phyloP scores from a whole-genome alignment of 2,888 invertebrate genomes.

The Drosophila aldrichi region DNA sequence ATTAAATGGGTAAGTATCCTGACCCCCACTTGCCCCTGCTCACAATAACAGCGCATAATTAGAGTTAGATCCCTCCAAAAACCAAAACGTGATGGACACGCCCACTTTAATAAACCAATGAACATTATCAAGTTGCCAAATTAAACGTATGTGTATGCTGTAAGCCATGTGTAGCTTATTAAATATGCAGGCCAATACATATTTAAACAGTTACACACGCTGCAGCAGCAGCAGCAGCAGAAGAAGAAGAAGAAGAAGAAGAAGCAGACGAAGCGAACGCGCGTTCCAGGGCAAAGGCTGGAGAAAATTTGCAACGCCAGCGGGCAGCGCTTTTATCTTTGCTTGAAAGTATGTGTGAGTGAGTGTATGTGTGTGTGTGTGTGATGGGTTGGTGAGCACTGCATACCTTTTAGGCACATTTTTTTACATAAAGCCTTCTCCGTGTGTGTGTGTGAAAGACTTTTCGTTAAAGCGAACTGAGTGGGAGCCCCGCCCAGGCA shows the following conservation, averaged over 20 bases:
- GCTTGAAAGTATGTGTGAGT: conserved; percentile 3
- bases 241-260: neutral
- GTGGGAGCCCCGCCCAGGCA: conserved; percentile 12
- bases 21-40: conserved; percentile 38
- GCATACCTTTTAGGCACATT: conserved; percentile 39
- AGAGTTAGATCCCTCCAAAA: neutral
- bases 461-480: conserved; percentile 19
- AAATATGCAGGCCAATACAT: conserved; percentile 65
- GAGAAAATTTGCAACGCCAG: conserved; percentile 23
- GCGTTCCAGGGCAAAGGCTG: conserved; percentile 4
- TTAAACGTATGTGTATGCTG: conserved; percentile 28
- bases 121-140: conserved; percentile 62
- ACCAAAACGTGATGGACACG: conserved; percentile 39
- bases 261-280: neutral
- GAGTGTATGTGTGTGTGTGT: conserved; percentile 1
- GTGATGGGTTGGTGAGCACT: conserved; percentile 16
- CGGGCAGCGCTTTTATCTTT: conserved; percentile 42
- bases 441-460: conserved; percentile 32
- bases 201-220: conserved; percentile 54
- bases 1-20: conserved; percentile 62
- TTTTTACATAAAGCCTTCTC: conserved; percentile 27
- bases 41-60: conserved; percentile 7
- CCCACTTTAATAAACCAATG: conserved; percentile 49
- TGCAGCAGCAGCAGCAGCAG: neutral
- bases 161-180: conserved; percentile 54